Base-by-base conservation (phyloP, 1,140 invertebrate genomes). In the Asobara japonica region DNA sequence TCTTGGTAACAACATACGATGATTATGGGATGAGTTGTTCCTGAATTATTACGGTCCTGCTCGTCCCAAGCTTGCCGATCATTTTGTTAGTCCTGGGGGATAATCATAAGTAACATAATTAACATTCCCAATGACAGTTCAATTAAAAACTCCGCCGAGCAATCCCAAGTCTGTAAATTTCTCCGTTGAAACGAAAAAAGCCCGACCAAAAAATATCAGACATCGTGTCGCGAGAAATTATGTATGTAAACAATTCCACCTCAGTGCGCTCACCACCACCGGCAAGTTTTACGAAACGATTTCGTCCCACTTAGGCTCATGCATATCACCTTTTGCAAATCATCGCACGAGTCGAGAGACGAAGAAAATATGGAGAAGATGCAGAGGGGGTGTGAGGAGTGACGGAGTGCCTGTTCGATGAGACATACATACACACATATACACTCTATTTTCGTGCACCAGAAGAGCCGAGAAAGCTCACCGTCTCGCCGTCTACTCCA, bases 361-460 rank as follows among this genome's bases (percentile, higher is more conserved):
- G 45, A 51, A 51, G 45, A 51, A 51, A 18, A 51, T 51, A 18
- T 18, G 20, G 45, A 3, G 45, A 16, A 51, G 20, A 51, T 51
- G 8, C 45, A 51, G 31, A 51, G 45, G 16, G n/a, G 18, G 45
- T 20, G n/a, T 51, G 45, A 16, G 16, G 22, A 18, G 25, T 18
- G n/a, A n/a, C n/a, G 20, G 41, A 31, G 20, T 29, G 29, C n/a
- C n/a, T 29, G 13, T 65, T 51, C 41, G 62, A 41, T 65, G 62
- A 48, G 38, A 56, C 31, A 41, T 22, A 29, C 18, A 31, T 8
- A 38, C 16, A 60, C 18, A 29, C 78, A 77, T 79, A 80, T 79
- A 82, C 76, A 82, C 79, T 80, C 80, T 79, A 83, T 85, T 83
- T 83, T 78, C 80, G 78, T n/a, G n/a, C 76, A 20, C 8, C 27